These are phyloP conservation scores for Zosterops lateralis DNA, from an alignment of 2,113 vertebrate species.

Conservation along the genomic window DNA sequence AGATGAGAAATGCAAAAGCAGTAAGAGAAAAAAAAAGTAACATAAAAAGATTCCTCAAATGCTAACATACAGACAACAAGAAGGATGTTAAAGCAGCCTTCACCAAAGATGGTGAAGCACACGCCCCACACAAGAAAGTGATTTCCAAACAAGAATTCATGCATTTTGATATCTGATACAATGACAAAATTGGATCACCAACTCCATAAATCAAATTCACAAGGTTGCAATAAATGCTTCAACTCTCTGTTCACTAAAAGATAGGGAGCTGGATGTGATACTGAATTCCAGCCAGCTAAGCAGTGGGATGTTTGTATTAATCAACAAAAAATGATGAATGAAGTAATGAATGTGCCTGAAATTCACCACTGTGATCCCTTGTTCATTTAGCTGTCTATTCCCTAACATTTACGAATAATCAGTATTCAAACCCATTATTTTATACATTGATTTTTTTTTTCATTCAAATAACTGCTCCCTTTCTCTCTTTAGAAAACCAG, in stretches of 20 bases:
- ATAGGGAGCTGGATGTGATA: not conserved
- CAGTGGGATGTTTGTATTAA: not conserved
- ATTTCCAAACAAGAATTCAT: not conserved
- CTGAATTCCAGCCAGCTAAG: not conserved
- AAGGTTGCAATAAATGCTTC: not conserved
- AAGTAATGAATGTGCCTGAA: not conserved
- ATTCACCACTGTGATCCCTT: not conserved
- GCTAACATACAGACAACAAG: not conserved
- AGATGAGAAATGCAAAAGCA: not conserved
- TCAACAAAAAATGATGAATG: not conserved
- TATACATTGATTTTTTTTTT: accelerated
- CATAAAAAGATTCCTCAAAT: not conserved
- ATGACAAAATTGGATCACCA: not conserved
- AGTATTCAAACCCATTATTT: not conserved
- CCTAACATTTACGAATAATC: not conserved
- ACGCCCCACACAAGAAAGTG: not conserved
- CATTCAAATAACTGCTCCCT: not conserved
- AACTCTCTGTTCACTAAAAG: not conserved
- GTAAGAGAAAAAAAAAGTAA: not conserved
- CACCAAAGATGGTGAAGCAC: not conserved
- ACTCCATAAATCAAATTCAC: not conserved
- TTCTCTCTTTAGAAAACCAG: not conserved
- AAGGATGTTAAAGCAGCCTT: not conserved
- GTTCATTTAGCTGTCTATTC: not conserved
- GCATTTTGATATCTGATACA: not conserved